phyloP scores from a whole-genome alignment of 2,113 vertebrate genomes.

The Neoarius graeffei region DNA sequence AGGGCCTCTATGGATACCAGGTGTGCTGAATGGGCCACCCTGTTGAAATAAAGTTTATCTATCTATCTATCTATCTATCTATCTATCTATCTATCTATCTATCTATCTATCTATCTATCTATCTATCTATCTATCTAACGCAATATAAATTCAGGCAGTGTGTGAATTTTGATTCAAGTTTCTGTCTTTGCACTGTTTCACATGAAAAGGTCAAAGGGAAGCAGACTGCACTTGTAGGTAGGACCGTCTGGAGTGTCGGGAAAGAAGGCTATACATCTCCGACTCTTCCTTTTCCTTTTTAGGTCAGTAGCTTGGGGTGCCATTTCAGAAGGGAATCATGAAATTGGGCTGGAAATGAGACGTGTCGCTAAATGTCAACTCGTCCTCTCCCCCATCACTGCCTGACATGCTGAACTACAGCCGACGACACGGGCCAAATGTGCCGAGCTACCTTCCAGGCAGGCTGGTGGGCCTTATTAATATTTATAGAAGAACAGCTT shows the following conservation, averaged over 20 bases:
- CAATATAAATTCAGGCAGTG: background rate
- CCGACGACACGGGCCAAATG: conserved; percentile 68
- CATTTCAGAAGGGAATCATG: conserved; percentile 51
- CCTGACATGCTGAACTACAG: conserved; percentile 67
- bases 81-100: background rate
- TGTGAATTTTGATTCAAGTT: too few species aligned
- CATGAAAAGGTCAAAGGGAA: background rate
- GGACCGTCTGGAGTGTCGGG: background rate
- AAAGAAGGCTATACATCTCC: conserved; percentile 24
- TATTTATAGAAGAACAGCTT: conserved; percentile 77
- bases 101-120: too few species aligned
- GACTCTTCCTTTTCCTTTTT: conserved; percentile 9
- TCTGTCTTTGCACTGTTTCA: background rate
- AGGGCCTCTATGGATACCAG: too few species aligned
- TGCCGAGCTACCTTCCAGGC: conserved; percentile 71
- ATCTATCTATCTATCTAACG: background rate
- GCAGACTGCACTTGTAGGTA: background rate
- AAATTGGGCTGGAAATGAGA: conserved; percentile 63
- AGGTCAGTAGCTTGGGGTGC: conserved; percentile 43
- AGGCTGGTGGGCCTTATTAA: conserved; percentile 73
- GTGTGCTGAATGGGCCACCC: too few species aligned
- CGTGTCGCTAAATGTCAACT: conserved; percentile 67
- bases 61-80: too few species aligned
- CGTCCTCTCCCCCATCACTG: conserved; percentile 60
- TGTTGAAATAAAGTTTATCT: too few species aligned